Evolutionary conservation across 1,140 invertebrate species (phyloP), one percentile per base, ranked within the genome.

Genomic region (Eriocheir sinensis): DNA sequence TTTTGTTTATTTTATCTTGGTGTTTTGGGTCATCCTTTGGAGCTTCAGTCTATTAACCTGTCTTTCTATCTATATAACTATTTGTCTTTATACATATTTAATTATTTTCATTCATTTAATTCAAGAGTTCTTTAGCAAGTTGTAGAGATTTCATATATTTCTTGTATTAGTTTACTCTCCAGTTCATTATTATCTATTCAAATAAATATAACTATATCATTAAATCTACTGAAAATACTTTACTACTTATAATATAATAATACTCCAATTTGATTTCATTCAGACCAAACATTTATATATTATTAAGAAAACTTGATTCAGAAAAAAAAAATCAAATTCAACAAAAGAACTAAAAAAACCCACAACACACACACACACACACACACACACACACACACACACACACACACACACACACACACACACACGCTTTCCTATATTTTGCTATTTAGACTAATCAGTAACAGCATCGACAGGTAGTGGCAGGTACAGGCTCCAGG

Each of bases 371-470:
- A 89, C 1, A 4, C 3, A 89, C 86, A 89, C 86, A 89, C 86
- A 89, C 40, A 89, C 34, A 89, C 86, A 89, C 40, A 40, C 34
- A 89, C 34, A 83, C 80, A 83, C 80, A 83, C 80, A 83, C 80
- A 83, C 80, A 83, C 80, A 83, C 80, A 83, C 80, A 83, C 80
- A 83, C 80, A 83, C 80, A 83, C 80, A 83, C 80, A 83, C 86
- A 36, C 86, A 89, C 40, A 89, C 40, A 89, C 34, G 40, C 40
- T n/a, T 40, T 36, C 40, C 32, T 17, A 89, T 89, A 38, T 89
- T 15, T 41, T 32, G n/a, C 30, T 40, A 41, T 40, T 89, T 15
- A 32, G 36, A 83, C 80, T 38, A 32, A 38, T 38, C 30, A 27
- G 36, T 38, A n/a, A 12, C 12, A 9, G 80, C 3, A 83, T 32